Percentiles rank a stretch among this genome's conserved stretches.
Conservation (phyloP, 2,113 vertebrate genomes). For the Taxidea taxus region DNA sequence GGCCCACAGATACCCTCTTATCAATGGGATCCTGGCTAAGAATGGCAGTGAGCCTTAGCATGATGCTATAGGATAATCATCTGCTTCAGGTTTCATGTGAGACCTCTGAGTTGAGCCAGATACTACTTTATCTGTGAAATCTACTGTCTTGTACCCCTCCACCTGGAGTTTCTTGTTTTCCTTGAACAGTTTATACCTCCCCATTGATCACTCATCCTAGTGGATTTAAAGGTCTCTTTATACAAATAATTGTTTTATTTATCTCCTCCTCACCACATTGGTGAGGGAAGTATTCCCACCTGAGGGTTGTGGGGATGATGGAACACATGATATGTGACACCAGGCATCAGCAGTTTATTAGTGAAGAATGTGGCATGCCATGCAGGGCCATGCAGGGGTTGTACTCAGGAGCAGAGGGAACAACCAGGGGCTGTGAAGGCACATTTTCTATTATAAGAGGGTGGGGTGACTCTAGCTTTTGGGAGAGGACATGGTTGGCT, state of each 20-base stretch:
- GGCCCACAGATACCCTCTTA: neutral
- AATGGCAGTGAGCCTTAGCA: neutral
- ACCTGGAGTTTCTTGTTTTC: neutral
- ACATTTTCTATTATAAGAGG: neutral
- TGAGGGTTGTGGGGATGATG: neutral
- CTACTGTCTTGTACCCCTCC: neutral
- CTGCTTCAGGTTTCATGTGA: neutral
- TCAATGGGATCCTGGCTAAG: neutral
- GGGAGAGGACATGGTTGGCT: neutral
- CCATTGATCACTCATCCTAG: neutral
- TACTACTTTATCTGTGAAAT: neutral
- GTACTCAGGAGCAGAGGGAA: neutral
- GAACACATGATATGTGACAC: neutral
- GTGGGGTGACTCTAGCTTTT: neutral
- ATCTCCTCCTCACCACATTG: neutral
- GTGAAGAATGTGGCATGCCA: neutral
- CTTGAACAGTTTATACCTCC: neutral
- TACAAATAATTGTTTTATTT: too few relatives aligned
- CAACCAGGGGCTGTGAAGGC: neutral
- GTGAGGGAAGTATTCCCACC: neutral
- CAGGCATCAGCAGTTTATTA: neutral
- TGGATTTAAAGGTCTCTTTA: neutral
- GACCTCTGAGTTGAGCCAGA: neutral
- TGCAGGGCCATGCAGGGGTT: neutral
- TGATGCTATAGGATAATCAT: neutral